Base-by-base conservation (phyloP, 92 coral and sea anemone genomes). In the Umimayanthus chanpuru region DNA sequence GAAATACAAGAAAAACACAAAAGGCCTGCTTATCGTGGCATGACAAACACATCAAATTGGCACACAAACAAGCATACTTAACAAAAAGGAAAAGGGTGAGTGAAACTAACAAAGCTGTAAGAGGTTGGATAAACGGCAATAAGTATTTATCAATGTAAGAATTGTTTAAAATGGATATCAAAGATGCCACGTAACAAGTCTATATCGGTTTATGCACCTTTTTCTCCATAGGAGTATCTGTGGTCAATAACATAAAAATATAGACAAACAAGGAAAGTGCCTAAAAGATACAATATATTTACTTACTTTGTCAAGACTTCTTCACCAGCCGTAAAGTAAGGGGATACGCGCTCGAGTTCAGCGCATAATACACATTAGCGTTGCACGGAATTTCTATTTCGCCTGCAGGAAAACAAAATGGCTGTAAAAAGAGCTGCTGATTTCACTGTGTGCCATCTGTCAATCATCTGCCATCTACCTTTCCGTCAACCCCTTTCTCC, bases 331-430 rank as follows among this genome's bases (percentile, higher is more conserved):
- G 90, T 80, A 97, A 94, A 11, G 96, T 83, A 79, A 97, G 76
- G n/a, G 96, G 93, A 53, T 95, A 93, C 26, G 88, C 93, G 68
- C 80, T 92, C 64, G 96, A 90, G 88, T 93, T 97, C 93, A 95
- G 74, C 23, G 99, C 98, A 78, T 97, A 97, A 75, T 95, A 97
- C 5, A 97, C 98, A 65, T 97, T 97, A 38, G 93, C 98, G 86
- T 94, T 83, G 79, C 90, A 91, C 7, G 98, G 99, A 49, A 95
- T 91, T 39, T 92, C 93, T 28, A 97, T 86, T 79, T 97, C 98
- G 75, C 89, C 99, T 97, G 88, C 28, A 92, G 89, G 4, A 28
- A 85, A 80, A 89, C 44, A 50, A 61, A 76, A 49, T 36, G 61
- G 25, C n/a, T 43, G 29, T 55, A 78, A 40, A 20, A 36, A 30